Base-by-base conservation (phyloP, 2,888 invertebrate species). In the Philereme vetulata region DNA sequence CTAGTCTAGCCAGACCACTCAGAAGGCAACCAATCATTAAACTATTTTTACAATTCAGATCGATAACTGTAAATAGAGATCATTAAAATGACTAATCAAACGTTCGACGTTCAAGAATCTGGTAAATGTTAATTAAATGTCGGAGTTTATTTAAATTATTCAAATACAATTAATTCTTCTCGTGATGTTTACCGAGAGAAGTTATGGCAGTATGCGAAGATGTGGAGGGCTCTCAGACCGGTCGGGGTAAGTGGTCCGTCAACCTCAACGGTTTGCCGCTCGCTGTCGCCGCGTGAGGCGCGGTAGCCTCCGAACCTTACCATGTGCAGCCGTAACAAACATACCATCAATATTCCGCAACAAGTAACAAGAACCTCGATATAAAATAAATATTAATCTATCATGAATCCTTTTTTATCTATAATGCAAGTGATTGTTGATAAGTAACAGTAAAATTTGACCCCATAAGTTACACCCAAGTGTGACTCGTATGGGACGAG, bases 61-160 rank as follows among this genome's bases (percentile, higher is more conserved):
- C 82, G 78, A 78, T 86, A 88, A 86, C 86, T 83, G 87, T 89
- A 87, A 87, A 84, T 82, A 81, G 75, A 76, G 76, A 82, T 84
- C 82, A 85, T 86, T 85, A 85, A 86, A 86, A 85, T 86, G 80
- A 86, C 86, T 85, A 86, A 87, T 86, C 86, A 88, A 87, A 86
- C 84, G 83, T 84, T 84, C 82, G 84, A 85, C 81, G 82, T 80
- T 81, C 81, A 86, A 86, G 84, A 86, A 85, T 85, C 81, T 83
- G 82, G 82, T 82, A 86, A 88, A 61, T 86, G 85, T 85, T 86
- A 86, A 88, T 88, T 84, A 87, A 84, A 85, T 82, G 82, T 86
- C 79, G 80, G 86, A 86, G 86, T 84, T 86, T 81, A 85, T 82
- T 75, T 77, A 85, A 84, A 84, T 56, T 56, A 52, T 56, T 56